Evolutionary conservation across 2,797 vertebrate genomes (phyloP), one percentile per base, ranked within the genome.

Genomic region (Smutsia temminckii): DNA sequence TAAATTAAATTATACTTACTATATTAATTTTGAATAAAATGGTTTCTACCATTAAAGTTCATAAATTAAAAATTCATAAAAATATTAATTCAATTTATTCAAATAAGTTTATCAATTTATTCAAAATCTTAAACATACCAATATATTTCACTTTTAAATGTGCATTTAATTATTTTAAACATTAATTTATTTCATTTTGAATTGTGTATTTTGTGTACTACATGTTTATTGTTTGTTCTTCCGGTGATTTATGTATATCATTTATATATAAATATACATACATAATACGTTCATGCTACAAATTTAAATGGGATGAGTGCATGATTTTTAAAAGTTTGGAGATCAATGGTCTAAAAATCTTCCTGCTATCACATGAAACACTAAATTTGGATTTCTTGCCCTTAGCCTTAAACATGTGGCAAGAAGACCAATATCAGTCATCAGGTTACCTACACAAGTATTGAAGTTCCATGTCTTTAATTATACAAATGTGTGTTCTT

Each of bases 61-160:
- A 79, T 85, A 63, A 79, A 66, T 80, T 81, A 49, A 81, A 93
- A 91, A 27, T 69, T 79, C 5, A 71, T 75, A 53, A 92, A 81
- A 55, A 66, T 27, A 29, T 90, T 87, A 61, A 37, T 91, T 63
- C 46, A 89, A 78, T 59, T 75, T 53, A 51, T 51, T 75, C 49
- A 46, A 46, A 11, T 32, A 23, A 53, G n/a, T 75, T 75, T 21
- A 75, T 53, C 49, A n/a, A n/a, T 53, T 75, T n/a, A 53, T 32
- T 77, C 9, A 83, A 64, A 64, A 72, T n/a, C 46, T 32, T 49
- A 46, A 46, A 46, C 46, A 46, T 46, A 46, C 46, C 9, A 46
- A 46, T 46, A 12, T 46, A 46, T 46, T 46, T 46, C 42, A 46
- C 42, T 46, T 46, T 11, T 46, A 46, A 46, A 46, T 46, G 46